These are phyloP conservation scores for Melangyna quadrimaculata DNA, from an alignment of 2,888 invertebrate species.

Conservation along the genomic window DNA sequence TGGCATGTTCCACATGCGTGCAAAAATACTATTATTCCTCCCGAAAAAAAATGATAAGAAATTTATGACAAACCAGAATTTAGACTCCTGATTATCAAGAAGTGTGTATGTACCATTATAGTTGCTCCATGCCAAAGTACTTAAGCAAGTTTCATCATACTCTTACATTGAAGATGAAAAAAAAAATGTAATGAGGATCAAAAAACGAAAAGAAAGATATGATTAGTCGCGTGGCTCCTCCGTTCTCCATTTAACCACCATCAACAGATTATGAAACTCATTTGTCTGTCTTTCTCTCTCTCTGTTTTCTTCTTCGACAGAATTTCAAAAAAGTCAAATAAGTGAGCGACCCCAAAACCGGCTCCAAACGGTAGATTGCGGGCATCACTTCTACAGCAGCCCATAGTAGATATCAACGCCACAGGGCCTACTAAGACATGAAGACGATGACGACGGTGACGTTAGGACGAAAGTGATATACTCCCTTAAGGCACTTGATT, in stretches of 20 bases:
- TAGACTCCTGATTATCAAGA: not conserved
- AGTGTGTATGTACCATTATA: not conserved
- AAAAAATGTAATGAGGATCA: not conserved
- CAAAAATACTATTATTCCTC: constrained; percentile 10
- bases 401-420: constrained; percentile 7
- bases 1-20: constrained; percentile 55
- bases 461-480: constrained; percentile 70
- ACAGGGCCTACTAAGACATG: constrained; percentile 16
- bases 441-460: constrained; percentile 23
- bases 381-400: constrained; percentile 41
- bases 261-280: not conserved
- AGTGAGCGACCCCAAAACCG: constrained; percentile 66
- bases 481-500: constrained; percentile 68
- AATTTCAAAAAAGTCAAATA: constrained; percentile 55
- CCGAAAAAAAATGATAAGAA: constrained; percentile 17
- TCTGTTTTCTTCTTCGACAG: not conserved
- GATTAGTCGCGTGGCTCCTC: constrained; percentile 64
- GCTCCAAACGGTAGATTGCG: not conserved
- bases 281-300: not conserved
- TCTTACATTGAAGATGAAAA: constrained; percentile 9
- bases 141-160: constrained; percentile 41
- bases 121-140: constrained; percentile 49
- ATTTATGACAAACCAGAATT: constrained; percentile 54
- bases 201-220: constrained; percentile 24
- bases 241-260: constrained; percentile 22